phyloP scores from a whole-genome alignment of 2,797 vertebrate species.

The Anguilla anguilla region DNA sequence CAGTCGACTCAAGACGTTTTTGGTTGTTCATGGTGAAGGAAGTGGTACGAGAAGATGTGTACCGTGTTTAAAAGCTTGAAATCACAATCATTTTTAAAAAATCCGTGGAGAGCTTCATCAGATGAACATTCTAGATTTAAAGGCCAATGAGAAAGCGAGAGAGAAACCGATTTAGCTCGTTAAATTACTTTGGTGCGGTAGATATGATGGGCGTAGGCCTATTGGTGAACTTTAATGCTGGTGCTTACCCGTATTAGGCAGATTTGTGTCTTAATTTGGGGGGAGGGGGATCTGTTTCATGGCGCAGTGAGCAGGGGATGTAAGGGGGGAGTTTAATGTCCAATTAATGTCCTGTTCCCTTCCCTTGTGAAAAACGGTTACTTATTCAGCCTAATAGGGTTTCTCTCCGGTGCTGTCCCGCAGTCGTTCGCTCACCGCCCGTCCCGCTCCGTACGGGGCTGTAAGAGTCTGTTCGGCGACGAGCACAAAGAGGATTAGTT shows the following conservation, averaged over 20 bases:
- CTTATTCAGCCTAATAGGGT: constrained; percentile 14
- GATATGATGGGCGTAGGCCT: not conserved
- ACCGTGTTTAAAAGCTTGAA: not conserved
- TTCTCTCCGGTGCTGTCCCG: not conserved
- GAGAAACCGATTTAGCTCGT: not conserved
- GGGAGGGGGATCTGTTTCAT: not conserved
- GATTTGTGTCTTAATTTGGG: not conserved
- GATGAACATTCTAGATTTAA: not conserved
- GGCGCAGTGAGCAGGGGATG: not conserved
- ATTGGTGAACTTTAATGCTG: not conserved
- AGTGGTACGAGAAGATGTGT: not conserved
- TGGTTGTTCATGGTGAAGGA: not conserved
- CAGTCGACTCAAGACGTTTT: constrained; percentile 11
- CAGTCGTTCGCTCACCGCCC: not conserved
- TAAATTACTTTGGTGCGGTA: not conserved
- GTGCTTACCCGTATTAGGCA: not conserved
- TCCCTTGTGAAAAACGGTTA: not conserved
- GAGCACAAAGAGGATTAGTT: constrained; percentile 6
- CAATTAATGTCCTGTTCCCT: constrained; percentile 13
- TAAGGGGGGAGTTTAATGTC: not conserved
- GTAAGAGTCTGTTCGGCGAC: not conserved
- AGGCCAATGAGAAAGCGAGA: not conserved
- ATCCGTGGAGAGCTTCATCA: not conserved
- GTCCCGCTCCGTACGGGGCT: not conserved
- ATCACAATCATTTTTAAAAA: not conserved